Evolutionary conservation across 2,113 vertebrate genomes (phyloP).

Genomic region (Malurus cyaneus): DNA sequence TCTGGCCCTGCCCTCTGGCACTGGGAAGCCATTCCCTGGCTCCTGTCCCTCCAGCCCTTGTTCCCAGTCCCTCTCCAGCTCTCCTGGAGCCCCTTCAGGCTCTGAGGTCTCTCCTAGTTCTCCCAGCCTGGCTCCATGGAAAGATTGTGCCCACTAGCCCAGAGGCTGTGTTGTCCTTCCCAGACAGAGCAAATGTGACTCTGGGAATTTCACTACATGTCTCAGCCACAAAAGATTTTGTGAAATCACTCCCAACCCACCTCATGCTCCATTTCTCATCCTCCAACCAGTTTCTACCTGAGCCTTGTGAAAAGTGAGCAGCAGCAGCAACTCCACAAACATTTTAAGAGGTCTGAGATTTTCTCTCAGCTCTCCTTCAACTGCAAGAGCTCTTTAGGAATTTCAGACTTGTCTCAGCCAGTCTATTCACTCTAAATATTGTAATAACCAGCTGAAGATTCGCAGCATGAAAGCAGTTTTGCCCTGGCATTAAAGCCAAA

Average conservation of each 20-base stretch:
- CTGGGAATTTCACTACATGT: neutral
- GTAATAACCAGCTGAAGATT: neutral
- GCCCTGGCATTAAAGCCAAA: slow-evolving; percentile 9
- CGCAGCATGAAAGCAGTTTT: neutral
- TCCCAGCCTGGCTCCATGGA: neutral
- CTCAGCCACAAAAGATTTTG: neutral
- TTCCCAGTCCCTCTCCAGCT: neutral
- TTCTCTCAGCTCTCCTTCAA: neutral
- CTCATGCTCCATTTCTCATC: neutral
- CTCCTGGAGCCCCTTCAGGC: neutral
- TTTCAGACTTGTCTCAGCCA: neutral
- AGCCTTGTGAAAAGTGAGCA: neutral
- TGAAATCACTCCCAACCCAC: neutral
- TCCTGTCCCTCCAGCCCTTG: neutral
- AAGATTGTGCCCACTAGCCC: neutral
- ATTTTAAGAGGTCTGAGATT: neutral
- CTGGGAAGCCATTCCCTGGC: neutral
- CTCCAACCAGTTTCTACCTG: neutral
- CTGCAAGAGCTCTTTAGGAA: neutral
- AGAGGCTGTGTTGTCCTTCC: neutral
- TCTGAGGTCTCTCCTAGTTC: neutral
- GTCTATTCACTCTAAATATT: neutral
- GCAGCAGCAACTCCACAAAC: neutral
- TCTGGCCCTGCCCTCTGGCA: neutral
- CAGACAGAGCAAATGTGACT: neutral